A percentile compares a stretch with the other conserved stretches of the same genome.
These are phyloP conservation scores for Ormia ochracea DNA, from an alignment of 2,888 invertebrate genomes.

Conservation along the genomic window DNA sequence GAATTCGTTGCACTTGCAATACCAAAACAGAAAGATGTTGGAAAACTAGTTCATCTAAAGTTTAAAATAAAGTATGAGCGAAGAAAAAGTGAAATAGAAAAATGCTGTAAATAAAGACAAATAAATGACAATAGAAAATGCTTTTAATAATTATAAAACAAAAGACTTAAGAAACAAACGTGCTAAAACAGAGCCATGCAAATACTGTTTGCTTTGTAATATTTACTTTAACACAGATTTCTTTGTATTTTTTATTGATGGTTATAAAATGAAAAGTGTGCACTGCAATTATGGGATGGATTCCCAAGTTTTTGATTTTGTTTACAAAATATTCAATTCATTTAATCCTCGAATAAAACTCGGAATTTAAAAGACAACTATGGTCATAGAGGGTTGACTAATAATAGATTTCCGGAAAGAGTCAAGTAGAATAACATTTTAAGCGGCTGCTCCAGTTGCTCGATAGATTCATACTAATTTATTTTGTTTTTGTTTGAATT, in stretches of 20 bases:
- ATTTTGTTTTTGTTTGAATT: too few species aligned
- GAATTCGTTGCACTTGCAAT: conserved; percentile 56
- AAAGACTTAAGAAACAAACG: conserved; percentile 48
- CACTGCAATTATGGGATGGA: neutral
- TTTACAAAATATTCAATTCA: too few species aligned
- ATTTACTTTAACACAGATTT: neutral
- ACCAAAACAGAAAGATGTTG: conserved; percentile 39
- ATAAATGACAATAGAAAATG: conserved; percentile 31
- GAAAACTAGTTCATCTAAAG: conserved; percentile 48
- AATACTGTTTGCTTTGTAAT: neutral
- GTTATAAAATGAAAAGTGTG: neutral
- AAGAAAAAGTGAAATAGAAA: neutral
- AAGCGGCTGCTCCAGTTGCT: too few species aligned
- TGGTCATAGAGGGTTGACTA: too few species aligned
- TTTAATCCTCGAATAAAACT: too few species aligned
- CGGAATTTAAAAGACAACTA: too few species aligned
- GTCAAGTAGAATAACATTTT: too few species aligned
- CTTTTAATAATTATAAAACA: conserved; percentile 27
- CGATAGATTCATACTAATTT: too few species aligned
- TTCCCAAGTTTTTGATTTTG: too few species aligned
- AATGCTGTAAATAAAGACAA: conserved; percentile 3
- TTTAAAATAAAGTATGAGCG: conserved; percentile 16
- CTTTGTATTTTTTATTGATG: neutral
- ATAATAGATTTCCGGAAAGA: too few species aligned
- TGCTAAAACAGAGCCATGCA: conserved; percentile 10